phyloP scores from a whole-genome alignment of 2,113 vertebrate species.

The Tupaia tana region DNA sequence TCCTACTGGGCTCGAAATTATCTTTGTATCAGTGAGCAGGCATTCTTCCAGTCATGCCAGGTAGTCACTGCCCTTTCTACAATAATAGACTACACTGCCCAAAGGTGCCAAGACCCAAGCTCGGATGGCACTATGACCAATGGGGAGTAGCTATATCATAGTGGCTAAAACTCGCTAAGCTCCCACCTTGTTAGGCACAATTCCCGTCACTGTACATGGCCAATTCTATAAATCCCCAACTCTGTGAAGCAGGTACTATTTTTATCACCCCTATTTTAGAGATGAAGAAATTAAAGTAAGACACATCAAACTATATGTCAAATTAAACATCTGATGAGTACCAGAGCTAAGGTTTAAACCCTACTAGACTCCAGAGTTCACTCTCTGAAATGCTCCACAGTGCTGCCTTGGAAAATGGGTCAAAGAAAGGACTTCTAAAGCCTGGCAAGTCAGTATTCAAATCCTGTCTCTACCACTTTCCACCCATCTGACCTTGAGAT shows the following conservation, averaged over 20 bases:
- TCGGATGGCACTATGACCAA: neutral
- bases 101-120: neutral
- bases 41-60: neutral
- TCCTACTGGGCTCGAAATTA: neutral
- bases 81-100: neutral
- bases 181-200: neutral
- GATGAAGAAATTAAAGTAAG: neutral
- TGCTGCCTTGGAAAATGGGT: neutral
- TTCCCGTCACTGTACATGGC: neutral
- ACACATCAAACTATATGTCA: neutral
- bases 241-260: neutral
- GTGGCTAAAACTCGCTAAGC: neutral
- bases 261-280: neutral
- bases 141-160: neutral
- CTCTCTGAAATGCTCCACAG: neutral
- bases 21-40: neutral
- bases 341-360: neutral
- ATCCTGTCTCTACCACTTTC: neutral
- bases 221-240: neutral
- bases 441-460: neutral
- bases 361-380: neutral
- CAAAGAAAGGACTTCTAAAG: neutral
- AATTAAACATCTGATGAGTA: neutral
- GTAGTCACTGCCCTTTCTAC: neutral
- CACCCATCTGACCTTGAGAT: neutral